A percentile compares a stretch with the other conserved stretches of the same genome.
phyloP scores from a whole-genome alignment of 2,113 vertebrate species.

The Pterocles orientalis region DNA sequence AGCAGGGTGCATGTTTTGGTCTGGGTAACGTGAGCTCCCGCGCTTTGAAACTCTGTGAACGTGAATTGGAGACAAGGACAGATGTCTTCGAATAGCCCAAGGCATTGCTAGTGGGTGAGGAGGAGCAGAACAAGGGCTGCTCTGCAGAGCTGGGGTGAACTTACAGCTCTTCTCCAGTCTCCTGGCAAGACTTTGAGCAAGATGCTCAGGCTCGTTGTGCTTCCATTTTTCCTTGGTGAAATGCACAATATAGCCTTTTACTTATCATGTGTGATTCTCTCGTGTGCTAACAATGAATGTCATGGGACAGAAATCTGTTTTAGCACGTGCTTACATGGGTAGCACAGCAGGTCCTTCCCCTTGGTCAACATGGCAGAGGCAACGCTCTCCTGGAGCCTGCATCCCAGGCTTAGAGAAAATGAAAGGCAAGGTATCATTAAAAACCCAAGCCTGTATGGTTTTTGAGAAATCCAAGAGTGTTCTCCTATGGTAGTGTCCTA shows the following conservation, averaged over 20 bases:
- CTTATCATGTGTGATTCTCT: accelerated
- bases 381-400: not conserved
- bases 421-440: not conserved
- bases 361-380: accelerated
- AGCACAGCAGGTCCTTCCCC: accelerated
- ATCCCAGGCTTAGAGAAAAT: accelerated
- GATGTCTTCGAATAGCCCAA: not conserved
- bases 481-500: accelerated
- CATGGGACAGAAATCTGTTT: not conserved
- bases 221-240: not conserved
- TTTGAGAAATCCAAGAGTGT: not conserved
- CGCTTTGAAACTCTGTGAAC: not conserved
- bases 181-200: not conserved
- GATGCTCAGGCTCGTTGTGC: not conserved
- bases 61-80: not conserved
- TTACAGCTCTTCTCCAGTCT: not conserved
- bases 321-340: accelerated
- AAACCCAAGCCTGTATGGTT: not conserved
- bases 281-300: accelerated
- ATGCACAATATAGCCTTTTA: not conserved
- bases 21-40: accelerated
- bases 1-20: accelerated
- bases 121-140: not conserved
- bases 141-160: not conserved
- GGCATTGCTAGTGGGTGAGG: accelerated